Percentiles rank a stretch among this genome's conserved stretches.
These are phyloP conservation scores for Leptinotarsa rubiginosa DNA, from an alignment of 2,888 invertebrate species.

Conservation along the genomic window DNA sequence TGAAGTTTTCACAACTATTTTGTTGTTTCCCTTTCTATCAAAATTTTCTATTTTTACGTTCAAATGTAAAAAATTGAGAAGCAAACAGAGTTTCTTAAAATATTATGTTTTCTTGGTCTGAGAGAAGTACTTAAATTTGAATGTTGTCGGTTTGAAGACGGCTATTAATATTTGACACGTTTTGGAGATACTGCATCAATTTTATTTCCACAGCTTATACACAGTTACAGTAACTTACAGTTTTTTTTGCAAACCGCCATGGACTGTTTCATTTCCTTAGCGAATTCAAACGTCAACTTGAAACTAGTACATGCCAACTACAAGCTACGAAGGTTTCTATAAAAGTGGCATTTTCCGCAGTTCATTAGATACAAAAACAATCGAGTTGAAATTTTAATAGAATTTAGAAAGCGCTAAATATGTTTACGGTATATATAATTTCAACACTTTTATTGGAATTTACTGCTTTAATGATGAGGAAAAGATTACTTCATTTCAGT, in stretches of 20 bases:
- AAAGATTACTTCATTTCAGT: neutral
- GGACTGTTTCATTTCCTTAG: neutral
- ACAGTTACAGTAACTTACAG: neutral
- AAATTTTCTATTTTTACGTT: too few relatives aligned
- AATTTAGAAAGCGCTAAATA: conserved; percentile 5
- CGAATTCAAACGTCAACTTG: neutral
- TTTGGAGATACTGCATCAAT: neutral
- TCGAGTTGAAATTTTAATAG: neutral
- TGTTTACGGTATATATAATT: neutral
- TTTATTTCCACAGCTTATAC: neutral
- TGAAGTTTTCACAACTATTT: too few relatives aligned
- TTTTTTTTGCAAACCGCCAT: neutral
- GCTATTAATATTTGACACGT: too few relatives aligned
- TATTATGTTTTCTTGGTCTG: too few relatives aligned
- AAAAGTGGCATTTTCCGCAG: neutral
- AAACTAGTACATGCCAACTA: neutral
- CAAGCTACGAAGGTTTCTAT: neutral
- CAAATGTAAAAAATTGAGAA: too few relatives aligned
- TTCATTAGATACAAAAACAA: neutral
- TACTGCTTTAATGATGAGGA: neutral
- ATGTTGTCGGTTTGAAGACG: too few relatives aligned
- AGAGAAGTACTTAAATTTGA: too few relatives aligned
- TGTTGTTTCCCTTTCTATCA: too few relatives aligned
- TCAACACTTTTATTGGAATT: neutral
- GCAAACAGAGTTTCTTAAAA: too few relatives aligned